Evolutionary conservation across 2,113 vertebrate genomes (phyloP).

Genomic region (Pluvialis apricaria): DNA sequence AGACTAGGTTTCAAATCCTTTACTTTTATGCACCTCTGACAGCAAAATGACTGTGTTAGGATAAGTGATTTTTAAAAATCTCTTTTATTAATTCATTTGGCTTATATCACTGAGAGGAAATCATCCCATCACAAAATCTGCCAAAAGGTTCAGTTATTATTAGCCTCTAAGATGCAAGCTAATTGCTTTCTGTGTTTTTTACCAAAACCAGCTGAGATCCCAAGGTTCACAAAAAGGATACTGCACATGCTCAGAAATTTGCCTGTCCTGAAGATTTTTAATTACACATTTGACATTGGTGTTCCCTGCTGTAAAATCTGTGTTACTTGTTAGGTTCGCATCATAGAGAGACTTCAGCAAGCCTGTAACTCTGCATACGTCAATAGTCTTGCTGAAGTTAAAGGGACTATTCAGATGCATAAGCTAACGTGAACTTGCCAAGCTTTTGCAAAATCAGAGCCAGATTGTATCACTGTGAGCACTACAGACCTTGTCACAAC

Average conservation of each 20-base stretch:
- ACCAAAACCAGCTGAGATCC: slow-evolving; percentile 58
- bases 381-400: background rate
- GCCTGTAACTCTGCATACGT: background rate
- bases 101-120: slow-evolving; percentile 5
- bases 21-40: background rate
- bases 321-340: background rate
- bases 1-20: background rate
- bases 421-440: background rate
- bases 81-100: slow-evolving; percentile 44
- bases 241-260: slow-evolving; percentile 18
- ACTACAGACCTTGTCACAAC: background rate
- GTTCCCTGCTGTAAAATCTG: background rate
- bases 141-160: slow-evolving; percentile 56
- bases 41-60: slow-evolving; percentile 10
- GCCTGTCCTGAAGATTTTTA: background rate
- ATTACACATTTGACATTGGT: background rate
- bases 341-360: background rate
- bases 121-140: slow-evolving; percentile 44
- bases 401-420: background rate
- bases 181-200: slow-evolving; percentile 56
- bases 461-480: background rate
- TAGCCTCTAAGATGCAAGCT: slow-evolving; percentile 48
- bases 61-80: background rate
- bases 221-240: slow-evolving; percentile 37
- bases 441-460: background rate